Evolutionary conservation across 2,888 invertebrate genomes (phyloP), one percentile per base, ranked within the genome.

Genomic region (Laothoe populi): DNA sequence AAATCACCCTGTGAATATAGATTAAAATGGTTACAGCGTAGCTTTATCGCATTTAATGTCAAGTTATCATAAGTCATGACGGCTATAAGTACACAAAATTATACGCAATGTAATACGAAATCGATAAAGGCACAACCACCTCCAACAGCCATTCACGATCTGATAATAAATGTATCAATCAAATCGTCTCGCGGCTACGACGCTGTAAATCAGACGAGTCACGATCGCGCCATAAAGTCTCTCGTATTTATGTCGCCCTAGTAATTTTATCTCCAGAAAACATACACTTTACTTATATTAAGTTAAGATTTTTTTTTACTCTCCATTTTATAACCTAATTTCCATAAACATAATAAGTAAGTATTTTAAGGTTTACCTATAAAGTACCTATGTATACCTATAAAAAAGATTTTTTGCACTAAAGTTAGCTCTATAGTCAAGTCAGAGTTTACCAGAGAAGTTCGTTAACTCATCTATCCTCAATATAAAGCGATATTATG

Each of bases 141-240:
- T 19, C 19, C 4, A 16, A 53, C 35, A 31, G 10, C 19, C 11
- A 53, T 53, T 53, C 19, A 35, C 19, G 4, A 5, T 19, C 0
- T 11, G 35, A 53, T 53, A 35, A 53, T 53, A 53, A 44, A 53
- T 35, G 35, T 53, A 53, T 53, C 53, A 35, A 53, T 53, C 53
- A 31, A 53, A 10, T 31, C 44, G 44, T 44, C 19, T 53, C 10
- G 31, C 53, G 26, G 19, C 35, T 53, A 53, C 53, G 53, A 53
- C 5, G 35, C 19, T 35, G 21, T 53, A 53, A 53, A 53, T 53
- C 53, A 31, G 19, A 53, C 53, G 35, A 53, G 19, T 35, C 53
- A 53, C 53, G 19, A 35, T 31, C 35, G 35, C 10, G 35, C 19
- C 35, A 53, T 53, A 53, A 53, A 53, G 53, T 53, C 11, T 10